These are phyloP conservation scores for Aspidapion aeneum DNA, from an alignment of 2,888 invertebrate genomes.

Conservation along the genomic window DNA sequence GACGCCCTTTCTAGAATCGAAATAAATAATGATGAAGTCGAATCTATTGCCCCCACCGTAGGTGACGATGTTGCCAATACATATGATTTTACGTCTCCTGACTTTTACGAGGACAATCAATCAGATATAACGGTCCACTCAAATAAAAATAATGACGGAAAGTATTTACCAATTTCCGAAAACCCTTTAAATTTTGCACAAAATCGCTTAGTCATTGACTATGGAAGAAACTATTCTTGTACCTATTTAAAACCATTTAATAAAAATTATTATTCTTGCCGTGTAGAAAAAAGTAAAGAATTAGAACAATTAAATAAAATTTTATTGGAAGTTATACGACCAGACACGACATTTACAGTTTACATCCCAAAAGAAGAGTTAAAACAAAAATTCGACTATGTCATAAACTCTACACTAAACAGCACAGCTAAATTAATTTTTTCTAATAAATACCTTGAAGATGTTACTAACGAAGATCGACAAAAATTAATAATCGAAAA, in stretches of 20 bases:
- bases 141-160: slow-evolving; percentile 15
- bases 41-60: not conserved
- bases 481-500: not conserved
- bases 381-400: too few species aligned
- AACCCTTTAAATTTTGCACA: slow-evolving; percentile 19
- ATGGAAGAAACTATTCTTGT: slow-evolving; percentile 16
- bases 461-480: slow-evolving; percentile 4
- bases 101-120: too few species aligned
- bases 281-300: slow-evolving; percentile 11
- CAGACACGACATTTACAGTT: slow-evolving; percentile 8
- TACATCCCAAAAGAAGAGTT: too few species aligned
- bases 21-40: slow-evolving; percentile 16
- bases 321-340: slow-evolving; percentile 15
- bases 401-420: too few species aligned
- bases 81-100: not conserved
- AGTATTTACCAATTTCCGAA: slow-evolving; percentile 23
- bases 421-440: too few species aligned
- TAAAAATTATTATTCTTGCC: slow-evolving; percentile 14
- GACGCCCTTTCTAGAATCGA: slow-evolving; percentile 21
- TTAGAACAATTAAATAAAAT: slow-evolving; percentile 16
- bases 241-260: too few species aligned
- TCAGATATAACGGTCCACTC: slow-evolving; percentile 18
- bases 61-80: too few species aligned
- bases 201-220: slow-evolving; percentile 17
- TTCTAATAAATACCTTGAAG: slow-evolving; percentile 3